Conservation (phyloP, 92 coral and sea anemone species). For the Heliopora coerulea region DNA sequence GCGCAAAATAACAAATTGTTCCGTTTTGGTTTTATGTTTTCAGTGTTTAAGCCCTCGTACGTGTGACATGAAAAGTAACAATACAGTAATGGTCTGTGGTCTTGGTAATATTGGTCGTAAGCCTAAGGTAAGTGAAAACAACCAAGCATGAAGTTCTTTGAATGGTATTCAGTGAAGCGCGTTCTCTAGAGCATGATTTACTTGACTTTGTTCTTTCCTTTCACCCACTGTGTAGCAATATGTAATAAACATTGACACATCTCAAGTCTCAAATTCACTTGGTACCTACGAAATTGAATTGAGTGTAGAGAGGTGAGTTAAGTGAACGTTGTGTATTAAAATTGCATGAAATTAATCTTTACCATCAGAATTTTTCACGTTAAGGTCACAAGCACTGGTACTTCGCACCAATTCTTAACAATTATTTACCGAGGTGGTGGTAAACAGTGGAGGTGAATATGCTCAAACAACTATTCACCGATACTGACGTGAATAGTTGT, state of each 20-base stretch:
- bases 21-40: neutral
- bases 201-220: neutral
- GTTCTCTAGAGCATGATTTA: neutral
- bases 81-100: neutral
- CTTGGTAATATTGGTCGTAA: neutral
- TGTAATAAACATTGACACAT: conserved; percentile 31
- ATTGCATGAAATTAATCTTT: no score
- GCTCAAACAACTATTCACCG: no score
- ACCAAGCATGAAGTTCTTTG: neutral
- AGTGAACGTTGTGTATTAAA: no score
- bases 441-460: no score
- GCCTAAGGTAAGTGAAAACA: neutral
- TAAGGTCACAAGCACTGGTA: no score
- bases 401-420: no score
- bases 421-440: no score
- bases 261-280: conserved; percentile 52
- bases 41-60: neutral
- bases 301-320: conserved; percentile 54
- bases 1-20: no score
- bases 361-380: no score
- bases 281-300: conserved; percentile 55
- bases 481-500: no score
- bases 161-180: neutral
- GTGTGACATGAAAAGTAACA: neutral
- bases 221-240: conserved; percentile 2